Base-by-base conservation (phyloP, 2,888 invertebrate genomes). In the Clusia tigrina region DNA sequence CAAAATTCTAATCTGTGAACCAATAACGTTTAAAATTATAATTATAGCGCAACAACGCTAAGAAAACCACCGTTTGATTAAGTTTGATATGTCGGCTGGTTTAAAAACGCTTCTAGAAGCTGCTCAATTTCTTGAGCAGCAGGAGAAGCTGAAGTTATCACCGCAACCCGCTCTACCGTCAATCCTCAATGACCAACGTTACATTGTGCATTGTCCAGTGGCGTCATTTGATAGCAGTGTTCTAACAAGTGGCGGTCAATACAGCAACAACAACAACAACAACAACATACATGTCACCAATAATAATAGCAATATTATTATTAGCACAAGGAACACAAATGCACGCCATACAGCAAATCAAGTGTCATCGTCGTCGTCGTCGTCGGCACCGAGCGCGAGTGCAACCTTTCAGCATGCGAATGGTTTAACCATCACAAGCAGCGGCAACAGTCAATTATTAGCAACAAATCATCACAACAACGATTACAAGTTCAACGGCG, bases 91-190 rank as follows among this genome's bases (percentile, higher is more conserved):
- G 82, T 74, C 76, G 71, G 69, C 67, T 68, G 74, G 74, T 64
- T 73, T 83, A 67, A 74, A 74, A 64, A 68, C 74, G 69, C 78
- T 83, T 67, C 68, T 82, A 56, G 68, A 77, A 73, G 83, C 83
- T 75, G 83, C 83, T 76, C 69, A 77, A 58, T 82, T 62, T 69
- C 58, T 83, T 74, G 83, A 81, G 75, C 75, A 78, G 76, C 80
- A 79, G 68, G 82, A 81, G 70, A 70, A 77, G 71, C 68, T 70
- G 5, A 66, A 76, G 63, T 61, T 69, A 63, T 72, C 76, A 32
- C 74, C 77, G 23, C 70, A 59, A 51, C 38, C 26, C 46, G 58
- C 52, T 22, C 61, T 60, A 67, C 63, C 67, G 58, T 51, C 65
- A 54, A 58, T 65, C 62, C 63, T 65, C 55, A 62, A 51, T 51